Base-by-base conservation (phyloP, 1,140 invertebrate species). In the Cyphomyrmex costatus region DNA sequence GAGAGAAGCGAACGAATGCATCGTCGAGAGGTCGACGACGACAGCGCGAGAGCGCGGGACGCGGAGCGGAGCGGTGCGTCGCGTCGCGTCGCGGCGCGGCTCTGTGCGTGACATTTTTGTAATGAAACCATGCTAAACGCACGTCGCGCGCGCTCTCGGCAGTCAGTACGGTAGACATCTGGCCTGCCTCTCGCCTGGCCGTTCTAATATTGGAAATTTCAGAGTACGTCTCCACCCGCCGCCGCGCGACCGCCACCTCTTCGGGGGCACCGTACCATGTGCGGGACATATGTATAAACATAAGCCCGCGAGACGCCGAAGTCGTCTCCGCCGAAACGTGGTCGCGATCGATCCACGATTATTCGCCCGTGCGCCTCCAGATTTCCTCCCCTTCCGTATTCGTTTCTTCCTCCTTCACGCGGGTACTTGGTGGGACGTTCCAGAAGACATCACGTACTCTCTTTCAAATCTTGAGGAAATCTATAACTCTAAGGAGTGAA, bases 161-260 rank as follows among this genome's bases (percentile, higher is more conserved):
- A 86, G 88, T 80, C 85, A 86, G 85, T 80, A 89, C 92, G 92
- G 93, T 92, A 93, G 94, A 94, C 94, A 94, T 94, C 93, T 94
- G 94, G 94, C 92, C 92, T 93, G 93, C 92, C 93, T 93, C 93
- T 93, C 92, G 89, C 91, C 92, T 92, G 92, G 89, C 89, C 92
- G 93, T 93, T 94, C 94, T 94, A 94, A 94, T 94, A 94, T 94
- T 94, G 94, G 93, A 94, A 94, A 94, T 94, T 94, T 93, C 92
- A 74, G 53, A 92, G 89, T 87, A 36, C 90, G 84, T 86, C 84
- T 86, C 88, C 66, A 60, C 77, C 71, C 87, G 46, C 80, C 61
- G 53, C 88, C 61, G 70, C 61, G 70, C 88, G 53, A 68, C 70
- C 80, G 49, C 89, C 76, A 91, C 88, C 91, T 92, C 90, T 92